phyloP scores from a whole-genome alignment of 1,140 invertebrate genomes.

The Atta texana region DNA sequence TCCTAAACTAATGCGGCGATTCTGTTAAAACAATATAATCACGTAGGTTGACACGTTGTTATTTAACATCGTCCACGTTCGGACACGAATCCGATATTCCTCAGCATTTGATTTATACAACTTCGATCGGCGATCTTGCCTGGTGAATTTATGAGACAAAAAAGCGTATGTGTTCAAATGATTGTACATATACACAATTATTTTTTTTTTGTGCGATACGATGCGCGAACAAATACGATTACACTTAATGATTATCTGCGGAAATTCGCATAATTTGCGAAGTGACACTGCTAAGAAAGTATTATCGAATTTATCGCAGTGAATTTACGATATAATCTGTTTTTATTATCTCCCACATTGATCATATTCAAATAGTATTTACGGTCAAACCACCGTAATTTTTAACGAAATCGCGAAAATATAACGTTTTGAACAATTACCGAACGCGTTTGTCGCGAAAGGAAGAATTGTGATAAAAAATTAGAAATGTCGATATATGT shows the following conservation, averaged over 20 bases:
- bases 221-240: background rate
- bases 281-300: background rate
- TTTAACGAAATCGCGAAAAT: conserved; percentile 29
- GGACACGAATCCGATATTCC: conserved; percentile 1
- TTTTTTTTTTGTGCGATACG: background rate
- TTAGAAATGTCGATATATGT: background rate
- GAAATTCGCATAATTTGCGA: background rate
- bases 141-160: conserved; percentile 5
- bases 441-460: conserved; percentile 11
- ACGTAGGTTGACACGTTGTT: conserved; percentile 20
- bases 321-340: background rate
- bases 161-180: background rate
- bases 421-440: conserved; percentile 31
- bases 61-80: background rate
- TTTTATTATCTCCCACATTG: background rate
- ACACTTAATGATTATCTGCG: background rate
- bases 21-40: background rate
- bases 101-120: conserved; percentile 26
- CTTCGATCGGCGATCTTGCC: conserved; percentile 32
- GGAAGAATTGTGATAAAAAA: background rate
- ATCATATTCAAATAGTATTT: conserved; percentile 35
- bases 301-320: background rate
- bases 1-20: background rate
- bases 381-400: conserved; percentile 45
- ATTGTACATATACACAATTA: background rate